Evolutionary conservation across 2,888 invertebrate genomes (phyloP).

Genomic region (Crematogaster levior): DNA sequence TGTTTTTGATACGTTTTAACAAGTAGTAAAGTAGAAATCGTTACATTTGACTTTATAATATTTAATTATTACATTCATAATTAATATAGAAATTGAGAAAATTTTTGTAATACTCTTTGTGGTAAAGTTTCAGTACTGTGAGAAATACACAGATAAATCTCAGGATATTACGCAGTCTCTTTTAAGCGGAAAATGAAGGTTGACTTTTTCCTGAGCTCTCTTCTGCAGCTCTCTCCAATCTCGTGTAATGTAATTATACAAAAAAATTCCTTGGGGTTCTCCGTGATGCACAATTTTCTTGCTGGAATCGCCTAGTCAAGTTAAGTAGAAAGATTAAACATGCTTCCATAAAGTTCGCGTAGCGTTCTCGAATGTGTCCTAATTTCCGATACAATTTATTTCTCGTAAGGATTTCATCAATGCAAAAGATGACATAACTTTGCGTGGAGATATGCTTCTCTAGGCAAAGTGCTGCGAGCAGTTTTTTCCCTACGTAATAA

Average conservation of each 20-base stretch:
- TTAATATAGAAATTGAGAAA: slow-evolving; percentile 37
- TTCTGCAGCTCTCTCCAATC: slow-evolving; percentile 10
- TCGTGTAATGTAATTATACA: slow-evolving; percentile 28
- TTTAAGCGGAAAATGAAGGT: slow-evolving; percentile 39
- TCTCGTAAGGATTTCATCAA: neutral
- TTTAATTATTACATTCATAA: too few species aligned
- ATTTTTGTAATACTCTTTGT: slow-evolving; percentile 38
- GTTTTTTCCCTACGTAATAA: slow-evolving; percentile 23
- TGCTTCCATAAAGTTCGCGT: slow-evolving; percentile 1
- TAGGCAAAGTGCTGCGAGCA: neutral
- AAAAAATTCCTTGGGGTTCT: slow-evolving; percentile 10
- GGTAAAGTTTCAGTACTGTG: slow-evolving; percentile 6
- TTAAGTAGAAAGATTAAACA: slow-evolving; percentile 14
- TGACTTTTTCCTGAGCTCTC: slow-evolving; percentile 13
- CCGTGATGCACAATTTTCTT: slow-evolving; percentile 7
- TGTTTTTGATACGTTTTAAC: neutral
- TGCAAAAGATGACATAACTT: slow-evolving; percentile 5
- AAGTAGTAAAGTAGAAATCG: slow-evolving; percentile 22
- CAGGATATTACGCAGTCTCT: slow-evolving; percentile 65
- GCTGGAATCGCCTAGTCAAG: neutral
- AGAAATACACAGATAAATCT: slow-evolving; percentile 60
- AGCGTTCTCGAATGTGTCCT: neutral
- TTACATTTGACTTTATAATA: slow-evolving; percentile 34
- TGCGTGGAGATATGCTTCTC: slow-evolving; percentile 4
- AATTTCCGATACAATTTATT: neutral